These are phyloP conservation scores for Tenualosa thibaudeaui DNA, from an alignment of 2,797 vertebrate genomes.

Conservation along the genomic window DNA sequence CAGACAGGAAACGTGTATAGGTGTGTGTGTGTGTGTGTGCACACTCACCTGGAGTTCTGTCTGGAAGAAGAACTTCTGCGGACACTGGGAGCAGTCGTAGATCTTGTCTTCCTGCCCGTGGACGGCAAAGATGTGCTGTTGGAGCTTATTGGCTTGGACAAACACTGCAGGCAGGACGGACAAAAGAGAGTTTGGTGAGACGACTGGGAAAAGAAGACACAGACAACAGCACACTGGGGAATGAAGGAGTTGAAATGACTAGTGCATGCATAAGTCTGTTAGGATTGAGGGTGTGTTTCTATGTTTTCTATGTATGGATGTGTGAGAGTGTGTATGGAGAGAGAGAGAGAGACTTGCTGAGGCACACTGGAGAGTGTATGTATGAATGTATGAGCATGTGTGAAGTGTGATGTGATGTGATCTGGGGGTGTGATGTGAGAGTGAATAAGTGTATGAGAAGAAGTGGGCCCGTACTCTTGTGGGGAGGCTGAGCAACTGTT, in stretches of 20 bases:
- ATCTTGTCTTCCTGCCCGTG: constrained; percentile 96
- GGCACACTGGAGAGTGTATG: no score
- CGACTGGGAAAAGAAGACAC: background rate
- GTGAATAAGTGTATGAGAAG: background rate
- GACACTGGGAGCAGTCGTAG: constrained; percentile 95
- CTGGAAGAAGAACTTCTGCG: constrained; percentile 98
- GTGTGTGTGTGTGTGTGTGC: background rate
- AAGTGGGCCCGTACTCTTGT: background rate
- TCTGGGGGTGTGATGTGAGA: background rate
- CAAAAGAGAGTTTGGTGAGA: background rate
- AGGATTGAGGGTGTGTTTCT: no score
- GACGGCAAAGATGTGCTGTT: constrained; percentile 95
- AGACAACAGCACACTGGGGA: no score
- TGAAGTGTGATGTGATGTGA: no score
- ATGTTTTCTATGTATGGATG: no score
- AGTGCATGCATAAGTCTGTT: no score
- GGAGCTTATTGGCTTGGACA: constrained; percentile 96
- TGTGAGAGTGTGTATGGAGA: no score
- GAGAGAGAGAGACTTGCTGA: no score
- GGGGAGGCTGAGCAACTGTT: background rate
- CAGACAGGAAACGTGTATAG: background rate
- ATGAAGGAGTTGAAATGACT: no score
- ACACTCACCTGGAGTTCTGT: constrained; percentile 91
- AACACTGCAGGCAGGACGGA: constrained; percentile 75
- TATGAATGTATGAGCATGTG: no score